phyloP scores from a whole-genome alignment of 2,113 vertebrate species.

The Hydropotes inermis region DNA sequence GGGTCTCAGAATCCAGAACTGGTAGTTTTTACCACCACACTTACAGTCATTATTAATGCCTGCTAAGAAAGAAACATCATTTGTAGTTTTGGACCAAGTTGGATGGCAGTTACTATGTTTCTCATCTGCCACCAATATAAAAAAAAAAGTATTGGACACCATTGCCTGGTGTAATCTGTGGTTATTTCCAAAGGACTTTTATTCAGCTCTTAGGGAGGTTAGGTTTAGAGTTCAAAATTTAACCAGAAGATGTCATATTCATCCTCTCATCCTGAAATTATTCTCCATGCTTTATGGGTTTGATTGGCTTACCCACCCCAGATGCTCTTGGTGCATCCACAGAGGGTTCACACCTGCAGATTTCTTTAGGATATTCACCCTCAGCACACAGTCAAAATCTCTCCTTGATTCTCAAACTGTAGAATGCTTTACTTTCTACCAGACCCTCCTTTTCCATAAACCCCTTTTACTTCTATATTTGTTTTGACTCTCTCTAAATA shows the following conservation, averaged over 20 bases:
- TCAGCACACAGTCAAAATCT: background rate
- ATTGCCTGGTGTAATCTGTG: background rate
- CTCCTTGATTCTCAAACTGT: background rate
- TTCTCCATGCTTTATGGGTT: background rate
- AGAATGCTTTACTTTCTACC: background rate
- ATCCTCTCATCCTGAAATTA: background rate
- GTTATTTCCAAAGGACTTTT: background rate
- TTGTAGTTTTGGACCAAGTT: background rate
- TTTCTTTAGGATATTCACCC: background rate
- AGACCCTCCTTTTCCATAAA: background rate
- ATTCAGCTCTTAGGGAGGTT: background rate
- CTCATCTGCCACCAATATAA: background rate
- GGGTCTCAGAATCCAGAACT: background rate
- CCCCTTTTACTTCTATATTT: background rate
- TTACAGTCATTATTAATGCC: background rate
- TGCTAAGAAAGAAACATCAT: background rate
- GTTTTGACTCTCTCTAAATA: background rate
- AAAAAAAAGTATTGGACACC: background rate
- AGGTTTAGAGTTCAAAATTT: background rate
- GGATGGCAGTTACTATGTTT: background rate
- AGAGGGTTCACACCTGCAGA: background rate
- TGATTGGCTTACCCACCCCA: background rate
- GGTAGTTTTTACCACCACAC: background rate
- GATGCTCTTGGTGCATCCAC: background rate
- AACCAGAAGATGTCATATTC: background rate